Base-by-base conservation (phyloP, 2,888 invertebrate species). In the Aspidapion aeneum region DNA sequence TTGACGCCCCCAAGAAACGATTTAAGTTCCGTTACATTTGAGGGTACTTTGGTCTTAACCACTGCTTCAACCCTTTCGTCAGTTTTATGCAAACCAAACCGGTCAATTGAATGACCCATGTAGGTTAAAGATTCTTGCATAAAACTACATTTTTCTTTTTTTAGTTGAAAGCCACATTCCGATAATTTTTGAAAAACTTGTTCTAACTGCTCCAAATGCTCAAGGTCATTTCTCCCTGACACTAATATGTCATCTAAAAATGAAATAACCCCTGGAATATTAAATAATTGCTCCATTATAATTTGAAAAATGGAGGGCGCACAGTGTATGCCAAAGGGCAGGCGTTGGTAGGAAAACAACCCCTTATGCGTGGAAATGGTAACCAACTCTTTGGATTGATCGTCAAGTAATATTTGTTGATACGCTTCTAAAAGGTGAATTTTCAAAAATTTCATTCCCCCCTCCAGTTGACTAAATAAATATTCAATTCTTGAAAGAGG, bases 261-360 rank as follows among this genome's bases (percentile, higher is more conserved):
- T 1, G 20, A n/a, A 3, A 59, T 20, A 5, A 68, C 66, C 35
- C 61, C 66, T 1, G 62, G 62, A 1, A 74, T 21, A 21, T 64
- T 49, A 51, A 76, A 61, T 49, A 77, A 50, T 20, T 65, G 51
- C 57, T 77, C 75, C 71, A 74, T 72, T n/a, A 72, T 68, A 55
- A 67, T 64, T 62, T 74, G 72, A 61, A 73, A 75, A 60, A 73
- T 70, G 18, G 71, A 68, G n/a, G 74, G 73, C 9, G 72, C 72
- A 18, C 71, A 68, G 1, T 73, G 67, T 49, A 77, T 70, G 5
- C 74, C 77, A 62, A 69, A 74, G 3, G 73, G 70, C 19, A 74
- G 57, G 18, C 74, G 67, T 5, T 67, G 69, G 63, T 69, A 71
- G n/a, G 59, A 61, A 61, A 63, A 73, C 19, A 74, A 62, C 0